Conservation (phyloP, 1,140 invertebrate genomes). For the Drosophila pallidifrons region DNA sequence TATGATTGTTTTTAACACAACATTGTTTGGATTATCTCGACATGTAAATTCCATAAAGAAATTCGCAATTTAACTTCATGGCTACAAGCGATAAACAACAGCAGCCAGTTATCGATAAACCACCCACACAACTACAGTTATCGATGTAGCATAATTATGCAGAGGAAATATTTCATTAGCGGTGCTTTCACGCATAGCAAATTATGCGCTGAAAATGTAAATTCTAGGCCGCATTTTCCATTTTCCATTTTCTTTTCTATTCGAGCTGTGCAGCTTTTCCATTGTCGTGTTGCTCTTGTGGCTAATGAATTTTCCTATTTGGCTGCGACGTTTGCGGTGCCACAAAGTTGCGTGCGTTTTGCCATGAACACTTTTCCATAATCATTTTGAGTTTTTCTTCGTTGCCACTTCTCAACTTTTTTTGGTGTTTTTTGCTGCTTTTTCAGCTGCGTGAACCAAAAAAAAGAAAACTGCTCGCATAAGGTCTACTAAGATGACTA, state of each 20-base stretch:
- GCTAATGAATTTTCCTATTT: conserved; percentile 56
- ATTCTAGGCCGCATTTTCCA: conserved; percentile 61
- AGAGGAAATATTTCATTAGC: not conserved
- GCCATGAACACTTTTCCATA: conserved; percentile 59
- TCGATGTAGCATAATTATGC: conserved; percentile 15
- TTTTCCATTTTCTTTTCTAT: conserved; percentile 46
- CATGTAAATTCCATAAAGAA: too few species aligned
- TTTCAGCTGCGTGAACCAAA: conserved; percentile 63
- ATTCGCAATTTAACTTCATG: too few species aligned
- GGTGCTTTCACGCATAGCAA: conserved; percentile 28
- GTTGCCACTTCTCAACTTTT: conserved; percentile 6
- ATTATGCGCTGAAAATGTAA: conserved; percentile 47
- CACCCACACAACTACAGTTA: not conserved
- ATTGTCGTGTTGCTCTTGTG: conserved; percentile 45
- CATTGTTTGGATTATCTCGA: too few species aligned
- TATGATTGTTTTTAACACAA: too few species aligned
- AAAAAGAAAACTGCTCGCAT: conserved; percentile 64
- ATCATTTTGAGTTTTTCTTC: conserved; percentile 42
- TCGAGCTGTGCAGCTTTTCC: conserved; percentile 13
- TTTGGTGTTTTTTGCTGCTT: not conserved
- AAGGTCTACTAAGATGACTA: conserved; percentile 26
- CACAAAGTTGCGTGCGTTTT: conserved; percentile 54
- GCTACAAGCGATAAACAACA: too few species aligned
- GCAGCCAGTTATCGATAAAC: not conserved
- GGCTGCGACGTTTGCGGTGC: conserved; percentile 28